Base-by-base conservation (phyloP, 1,140 invertebrate species). In the Zaprionus nigranus region DNA sequence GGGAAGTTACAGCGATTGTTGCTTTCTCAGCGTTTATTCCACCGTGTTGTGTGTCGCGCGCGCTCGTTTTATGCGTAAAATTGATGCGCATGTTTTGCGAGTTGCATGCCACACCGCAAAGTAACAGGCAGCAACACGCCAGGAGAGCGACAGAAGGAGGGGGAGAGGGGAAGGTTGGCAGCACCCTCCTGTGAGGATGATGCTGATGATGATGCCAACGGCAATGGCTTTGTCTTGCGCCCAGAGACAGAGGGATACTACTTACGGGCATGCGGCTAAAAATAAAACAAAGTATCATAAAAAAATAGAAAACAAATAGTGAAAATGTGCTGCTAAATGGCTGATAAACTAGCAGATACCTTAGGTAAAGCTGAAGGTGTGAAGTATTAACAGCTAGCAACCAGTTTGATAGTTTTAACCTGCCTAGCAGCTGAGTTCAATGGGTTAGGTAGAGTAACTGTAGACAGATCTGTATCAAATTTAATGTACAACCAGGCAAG, bases 31-130 rank as follows among this genome's bases (percentile, higher is more conserved):
- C 70, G 22, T 67, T 65, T 36, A 17, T 26, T 61, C 22, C 22
- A 2, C 17, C 5, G 24, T 13, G 22, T 34, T 51, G 12, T 43
- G 6, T 34, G 26, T 28, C 26, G 26, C 28, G 57, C 12, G 71
- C 40, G 63, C 69, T 59, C 75, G 24, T 74, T 78, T 78, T 75
- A 64, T 69, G 75, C 75, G 75, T 67, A 74, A 77, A 73, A 74
- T 67, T 74, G 70, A 63, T 58, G 69, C 74, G 66, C 43, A 13
- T 61, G 61, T 57, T 64, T 68, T 68, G 36, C 56, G 30, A 56
- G 68, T 56, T 64, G 70, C 70, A 72, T 49, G 54, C 65, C 65
- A 7, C 61, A 69, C 57, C 57, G 67, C 24, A 70, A 43, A 56
- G 51, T 34, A 67, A 67, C 26, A 54, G n/a, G n/a, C 4, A 22